Evolutionary conservation across 2,888 invertebrate genomes (phyloP).

Genomic region (Entomobrya multifasciata): DNA sequence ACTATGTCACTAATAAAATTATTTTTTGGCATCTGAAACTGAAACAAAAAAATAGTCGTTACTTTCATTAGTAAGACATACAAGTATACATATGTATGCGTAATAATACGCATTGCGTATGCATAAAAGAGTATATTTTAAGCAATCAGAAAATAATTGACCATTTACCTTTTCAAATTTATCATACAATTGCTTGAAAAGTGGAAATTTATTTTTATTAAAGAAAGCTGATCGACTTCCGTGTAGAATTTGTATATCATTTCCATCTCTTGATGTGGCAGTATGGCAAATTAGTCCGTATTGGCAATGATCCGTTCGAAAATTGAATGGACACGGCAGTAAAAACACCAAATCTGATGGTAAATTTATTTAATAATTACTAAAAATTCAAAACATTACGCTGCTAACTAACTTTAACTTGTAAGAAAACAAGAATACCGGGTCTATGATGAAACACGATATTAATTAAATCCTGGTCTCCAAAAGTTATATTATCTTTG

Average conservation of each 20-base stretch:
- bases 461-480: constrained; percentile 98
- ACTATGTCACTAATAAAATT: constrained; percentile 41
- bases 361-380: not conserved
- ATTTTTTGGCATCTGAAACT: constrained; percentile 55
- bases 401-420: constrained; percentile 61
- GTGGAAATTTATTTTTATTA: constrained; percentile 89
- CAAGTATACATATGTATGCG: no score
- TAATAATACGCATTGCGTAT: no score
- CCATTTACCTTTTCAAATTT: constrained; percentile 84
- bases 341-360: constrained; percentile 87
- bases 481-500: constrained; percentile 94
- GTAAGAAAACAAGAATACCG: constrained; percentile 83
- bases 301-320: constrained; percentile 97
- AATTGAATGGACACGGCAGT: constrained; percentile 94
- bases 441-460: constrained; percentile 93
- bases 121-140: not conserved
- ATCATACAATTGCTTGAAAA: constrained; percentile 88
- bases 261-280: constrained; percentile 83
- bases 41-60: not conserved
- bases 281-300: constrained; percentile 87
- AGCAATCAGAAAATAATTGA: not conserved
- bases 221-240: constrained; percentile 94
- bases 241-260: constrained; percentile 92
- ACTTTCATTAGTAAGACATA: no score
- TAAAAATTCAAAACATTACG: not conserved